Percentiles rank a stretch among this genome's conserved stretches.
Evolutionary conservation across 1,140 invertebrate genomes (phyloP).

Genomic region (Gryllus bimaculatus): DNA sequence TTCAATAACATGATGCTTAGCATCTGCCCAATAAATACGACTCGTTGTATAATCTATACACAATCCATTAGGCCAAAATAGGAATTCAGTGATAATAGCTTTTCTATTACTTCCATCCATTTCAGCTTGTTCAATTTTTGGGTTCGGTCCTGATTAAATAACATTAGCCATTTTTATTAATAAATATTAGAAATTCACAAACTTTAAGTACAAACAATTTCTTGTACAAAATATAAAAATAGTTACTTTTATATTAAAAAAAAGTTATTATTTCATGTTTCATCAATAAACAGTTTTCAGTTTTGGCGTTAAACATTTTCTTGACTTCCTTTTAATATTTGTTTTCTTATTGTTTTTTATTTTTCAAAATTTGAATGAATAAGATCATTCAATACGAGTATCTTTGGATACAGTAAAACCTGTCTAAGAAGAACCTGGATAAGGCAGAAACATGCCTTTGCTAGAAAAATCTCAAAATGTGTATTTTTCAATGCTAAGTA

Average conservation of each 20-base stretch:
- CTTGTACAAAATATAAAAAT: not conserved
- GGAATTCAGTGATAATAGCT: constrained; percentile 57
- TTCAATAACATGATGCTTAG: constrained; percentile 82
- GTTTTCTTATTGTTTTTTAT: too few relatives aligned
- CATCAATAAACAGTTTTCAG: too few relatives aligned
- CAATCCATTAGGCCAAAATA: constrained; percentile 82
- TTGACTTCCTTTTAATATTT: too few relatives aligned
- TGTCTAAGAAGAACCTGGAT: too few relatives aligned
- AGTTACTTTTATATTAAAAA: not conserved
- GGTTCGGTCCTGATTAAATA: constrained; percentile 49
- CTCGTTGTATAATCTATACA: constrained; percentile 73
- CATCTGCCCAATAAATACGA: constrained; percentile 82
- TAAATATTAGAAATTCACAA: not conserved
- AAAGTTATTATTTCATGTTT: not conserved
- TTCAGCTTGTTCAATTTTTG: constrained; percentile 74
- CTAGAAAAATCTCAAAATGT: too few relatives aligned
- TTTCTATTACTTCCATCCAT: constrained; percentile 70
- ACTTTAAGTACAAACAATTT: not conserved
- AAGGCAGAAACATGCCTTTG: too few relatives aligned
- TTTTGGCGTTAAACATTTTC: too few relatives aligned
- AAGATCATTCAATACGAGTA: too few relatives aligned
- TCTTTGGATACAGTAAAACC: too few relatives aligned
- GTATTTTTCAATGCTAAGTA: too few relatives aligned
- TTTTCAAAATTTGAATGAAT: too few relatives aligned
- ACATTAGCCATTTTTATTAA: not conserved